A percentile compares a stretch with the other conserved stretches of the same genome.
These are phyloP conservation scores for Argopecten irradians DNA, from an alignment of 1,140 invertebrate genomes.

Conservation along the genomic window DNA sequence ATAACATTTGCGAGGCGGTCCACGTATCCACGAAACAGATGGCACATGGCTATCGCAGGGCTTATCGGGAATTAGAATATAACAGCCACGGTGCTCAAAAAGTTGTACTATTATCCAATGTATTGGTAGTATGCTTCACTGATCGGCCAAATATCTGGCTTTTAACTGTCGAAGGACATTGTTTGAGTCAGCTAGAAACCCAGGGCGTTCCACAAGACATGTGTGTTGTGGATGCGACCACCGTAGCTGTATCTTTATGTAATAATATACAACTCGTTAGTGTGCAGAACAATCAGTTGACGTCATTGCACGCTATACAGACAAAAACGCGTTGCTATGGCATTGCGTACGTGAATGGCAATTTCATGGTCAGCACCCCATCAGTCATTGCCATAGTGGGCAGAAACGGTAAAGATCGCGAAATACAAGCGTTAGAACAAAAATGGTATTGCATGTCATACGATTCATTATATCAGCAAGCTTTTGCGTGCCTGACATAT, in stretches of 20 bases:
- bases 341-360: too few relatives aligned
- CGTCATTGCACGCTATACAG: constrained; percentile 10
- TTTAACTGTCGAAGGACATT: constrained; percentile 36
- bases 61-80: too few relatives aligned
- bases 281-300: constrained; percentile 28
- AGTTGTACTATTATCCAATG: constrained; percentile 32
- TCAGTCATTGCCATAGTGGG: too few relatives aligned
- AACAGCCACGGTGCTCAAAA: constrained; percentile 32
- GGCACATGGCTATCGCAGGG: too few relatives aligned
- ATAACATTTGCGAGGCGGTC: constrained; percentile 25
- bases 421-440: background rate
- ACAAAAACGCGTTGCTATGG: background rate
- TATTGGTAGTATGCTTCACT: constrained; percentile 38
- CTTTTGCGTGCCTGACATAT: too few relatives aligned
- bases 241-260: constrained; percentile 34
- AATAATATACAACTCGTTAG: constrained; percentile 29
- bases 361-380: too few relatives aligned
- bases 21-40: background rate
- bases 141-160: constrained; percentile 38
- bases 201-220: constrained; percentile 37
- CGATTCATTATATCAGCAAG: constrained; percentile 32
- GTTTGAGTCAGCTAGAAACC: constrained; percentile 36
- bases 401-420: too few relatives aligned
- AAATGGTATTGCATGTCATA: constrained; percentile 33
- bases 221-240: constrained; percentile 39